Evolutionary conservation across 53 echinoderm and acorn worm genomes (phyloP).

Genomic region (Pentamera pediparva): DNA sequence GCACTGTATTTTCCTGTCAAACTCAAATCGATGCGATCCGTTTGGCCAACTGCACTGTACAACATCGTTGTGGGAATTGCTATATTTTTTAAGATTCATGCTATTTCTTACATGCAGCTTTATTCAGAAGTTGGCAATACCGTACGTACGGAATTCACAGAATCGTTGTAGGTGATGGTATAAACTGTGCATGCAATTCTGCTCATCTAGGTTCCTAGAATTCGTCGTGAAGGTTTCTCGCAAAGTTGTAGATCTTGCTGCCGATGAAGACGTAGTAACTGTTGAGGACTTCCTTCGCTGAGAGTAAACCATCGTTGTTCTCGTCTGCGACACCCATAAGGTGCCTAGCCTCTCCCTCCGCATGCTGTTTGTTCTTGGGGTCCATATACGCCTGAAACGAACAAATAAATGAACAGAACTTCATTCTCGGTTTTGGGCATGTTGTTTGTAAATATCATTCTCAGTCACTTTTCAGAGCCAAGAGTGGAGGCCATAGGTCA

Average conservation of each 20-base stretch:
- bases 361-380: slow-evolving; percentile 85
- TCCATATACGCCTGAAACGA: slow-evolving; percentile 72
- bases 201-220: slow-evolving; percentile 58
- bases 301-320: slow-evolving; percentile 65
- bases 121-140: no score
- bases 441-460: background rate
- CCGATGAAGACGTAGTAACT: slow-evolving; percentile 91
- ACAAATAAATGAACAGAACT: background rate
- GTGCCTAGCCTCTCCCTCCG: slow-evolving; percentile 89
- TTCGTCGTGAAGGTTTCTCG: slow-evolving; percentile 92
- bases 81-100: no score
- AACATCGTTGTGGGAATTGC: no score
- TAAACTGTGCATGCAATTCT: background rate
- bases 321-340: slow-evolving; percentile 81
- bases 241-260: slow-evolving; percentile 93
- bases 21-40: no score
- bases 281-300: slow-evolving; percentile 63
- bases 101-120: no score
- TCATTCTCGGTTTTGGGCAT: no score
- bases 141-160: no score
- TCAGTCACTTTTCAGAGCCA: background rate
- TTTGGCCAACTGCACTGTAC: no score
- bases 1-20: no score
- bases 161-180: no score
- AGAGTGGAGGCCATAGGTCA: background rate